Conservation (phyloP, 2,113 vertebrate species). For the Rostratula benghalensis region DNA sequence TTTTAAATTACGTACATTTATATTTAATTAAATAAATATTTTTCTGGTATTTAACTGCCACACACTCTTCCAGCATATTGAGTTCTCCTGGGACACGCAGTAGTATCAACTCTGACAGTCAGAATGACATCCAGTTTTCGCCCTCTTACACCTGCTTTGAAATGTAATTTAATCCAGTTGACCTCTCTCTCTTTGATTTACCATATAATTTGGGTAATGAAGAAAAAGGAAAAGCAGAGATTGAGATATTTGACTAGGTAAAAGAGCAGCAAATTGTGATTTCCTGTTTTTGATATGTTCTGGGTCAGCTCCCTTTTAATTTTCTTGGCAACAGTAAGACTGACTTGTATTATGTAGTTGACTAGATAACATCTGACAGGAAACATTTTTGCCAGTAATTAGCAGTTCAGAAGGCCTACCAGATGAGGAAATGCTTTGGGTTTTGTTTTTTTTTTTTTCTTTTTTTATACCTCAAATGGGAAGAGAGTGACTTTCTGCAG, state of each 20-base stretch:
- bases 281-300: not conserved
- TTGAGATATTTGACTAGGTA: not conserved
- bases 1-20: not conserved
- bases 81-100: not conserved
- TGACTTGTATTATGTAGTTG: not conserved
- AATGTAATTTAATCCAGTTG: not conserved
- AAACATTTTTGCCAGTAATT: not conserved
- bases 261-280: not conserved
- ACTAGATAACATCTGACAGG: not conserved
- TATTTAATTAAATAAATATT: not conserved
- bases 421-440: not conserved
- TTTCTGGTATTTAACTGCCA: not conserved
- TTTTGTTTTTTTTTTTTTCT: not conserved
- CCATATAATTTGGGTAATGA: slow-evolving; percentile 1
- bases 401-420: not conserved
- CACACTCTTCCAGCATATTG: not conserved
- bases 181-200: not conserved
- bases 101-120: not conserved
- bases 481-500: not conserved
- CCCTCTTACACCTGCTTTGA: not conserved
- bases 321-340: not conserved
- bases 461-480: not conserved
- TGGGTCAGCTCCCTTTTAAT: not conserved
- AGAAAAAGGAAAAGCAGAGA: not conserved
- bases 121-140: not conserved